These are phyloP conservation scores for Upupa epops DNA, from an alignment of 2,113 vertebrate species.

Conservation along the genomic window DNA sequence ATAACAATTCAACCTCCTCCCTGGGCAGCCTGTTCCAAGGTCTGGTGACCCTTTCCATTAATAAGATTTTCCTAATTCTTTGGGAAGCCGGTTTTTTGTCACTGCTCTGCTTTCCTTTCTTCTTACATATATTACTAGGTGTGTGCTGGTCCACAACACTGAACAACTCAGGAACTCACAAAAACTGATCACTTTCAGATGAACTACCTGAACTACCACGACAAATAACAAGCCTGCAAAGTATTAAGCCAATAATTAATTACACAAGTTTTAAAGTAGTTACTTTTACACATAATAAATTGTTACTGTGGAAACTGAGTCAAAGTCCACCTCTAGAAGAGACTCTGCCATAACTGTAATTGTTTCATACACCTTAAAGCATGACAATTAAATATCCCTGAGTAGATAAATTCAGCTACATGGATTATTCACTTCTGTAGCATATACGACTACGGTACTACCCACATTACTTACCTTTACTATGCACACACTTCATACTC, in stretches of 20 bases:
- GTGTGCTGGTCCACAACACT: neutral
- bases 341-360: neutral
- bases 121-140: fast-evolving
- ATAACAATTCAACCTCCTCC: no score
- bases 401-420: neutral
- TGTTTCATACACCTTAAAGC: fast-evolving
- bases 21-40: no score
- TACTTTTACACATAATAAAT: neutral
- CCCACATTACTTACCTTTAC: neutral
- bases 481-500: neutral
- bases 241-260: neutral
- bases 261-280: neutral
- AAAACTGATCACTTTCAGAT: neutral
- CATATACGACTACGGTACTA: neutral
- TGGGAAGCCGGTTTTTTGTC: neutral
- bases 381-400: neutral
- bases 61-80: no score
- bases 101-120: neutral
- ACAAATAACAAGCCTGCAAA: constrained; percentile 20
- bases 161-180: neutral
- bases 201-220: neutral
- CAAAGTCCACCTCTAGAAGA: neutral
- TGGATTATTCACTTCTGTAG: constrained; percentile 4
- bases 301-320: neutral
- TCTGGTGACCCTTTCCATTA: no score